Evolutionary conservation across 2,797 vertebrate genomes (phyloP).

Genomic region (Anguilla megastoma): DNA sequence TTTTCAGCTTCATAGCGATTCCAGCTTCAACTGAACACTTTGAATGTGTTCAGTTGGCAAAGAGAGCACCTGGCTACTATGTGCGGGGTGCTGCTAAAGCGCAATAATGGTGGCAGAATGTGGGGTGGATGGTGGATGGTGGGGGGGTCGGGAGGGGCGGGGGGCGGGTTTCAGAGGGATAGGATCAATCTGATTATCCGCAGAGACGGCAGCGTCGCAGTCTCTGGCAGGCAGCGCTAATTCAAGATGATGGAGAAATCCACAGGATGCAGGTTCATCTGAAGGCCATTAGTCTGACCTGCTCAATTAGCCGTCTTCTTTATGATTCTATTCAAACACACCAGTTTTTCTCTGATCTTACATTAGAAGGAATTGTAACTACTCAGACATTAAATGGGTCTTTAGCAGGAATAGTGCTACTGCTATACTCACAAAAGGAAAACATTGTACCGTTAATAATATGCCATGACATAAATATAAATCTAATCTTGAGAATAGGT

Average conservation of each 20-base stretch:
- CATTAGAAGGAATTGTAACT: background rate
- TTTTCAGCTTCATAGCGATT: no score
- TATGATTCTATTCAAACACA: background rate
- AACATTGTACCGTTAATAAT: background rate
- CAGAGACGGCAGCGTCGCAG: background rate
- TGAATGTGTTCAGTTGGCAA: constrained; percentile 15
- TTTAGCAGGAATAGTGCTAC: background rate
- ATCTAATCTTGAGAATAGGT: background rate
- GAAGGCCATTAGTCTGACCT: background rate
- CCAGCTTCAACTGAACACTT: background rate
- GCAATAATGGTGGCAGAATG: background rate
- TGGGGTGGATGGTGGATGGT: background rate
- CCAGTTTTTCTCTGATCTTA: background rate
- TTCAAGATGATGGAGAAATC: background rate
- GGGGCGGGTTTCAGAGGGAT: background rate
- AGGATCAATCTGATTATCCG: constrained; percentile 13
- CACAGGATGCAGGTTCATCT: background rate
- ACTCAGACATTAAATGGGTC: background rate
- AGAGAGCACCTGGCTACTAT: background rate
- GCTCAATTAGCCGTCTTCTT: background rate
- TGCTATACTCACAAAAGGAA: background rate
- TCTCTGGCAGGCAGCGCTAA: background rate
- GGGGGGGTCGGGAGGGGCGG: background rate
- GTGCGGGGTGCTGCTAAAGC: background rate
- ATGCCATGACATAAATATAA: background rate